Percentiles rank a stretch among this genome's conserved stretches.
Evolutionary conservation across 2,888 invertebrate genomes (phyloP).

Genomic region (Drosophila histrio): DNA sequence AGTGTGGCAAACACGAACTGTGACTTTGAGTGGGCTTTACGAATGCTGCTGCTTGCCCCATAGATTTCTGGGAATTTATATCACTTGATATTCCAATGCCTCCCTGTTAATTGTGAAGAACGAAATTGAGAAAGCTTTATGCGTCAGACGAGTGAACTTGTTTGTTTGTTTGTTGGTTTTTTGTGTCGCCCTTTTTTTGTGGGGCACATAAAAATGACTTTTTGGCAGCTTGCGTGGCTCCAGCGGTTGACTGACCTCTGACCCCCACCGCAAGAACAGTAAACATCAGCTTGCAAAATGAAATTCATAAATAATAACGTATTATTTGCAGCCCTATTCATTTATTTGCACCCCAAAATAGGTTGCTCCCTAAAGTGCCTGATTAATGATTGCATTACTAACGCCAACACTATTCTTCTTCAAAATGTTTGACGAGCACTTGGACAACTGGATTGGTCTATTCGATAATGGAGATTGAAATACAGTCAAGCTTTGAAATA

Average conservation of each 20-base stretch:
- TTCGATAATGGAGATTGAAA: neutral
- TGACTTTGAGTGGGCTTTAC: neutral
- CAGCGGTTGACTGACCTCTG: conserved; percentile 63
- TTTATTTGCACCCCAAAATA: conserved; percentile 23
- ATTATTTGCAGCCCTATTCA: conserved; percentile 52
- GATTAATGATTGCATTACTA: conserved; percentile 39
- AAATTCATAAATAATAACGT: conserved; percentile 68
- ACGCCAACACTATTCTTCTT: neutral
- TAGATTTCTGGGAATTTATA: conserved; percentile 31
- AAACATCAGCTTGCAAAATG: conserved; percentile 44
- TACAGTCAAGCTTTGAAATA: no score
- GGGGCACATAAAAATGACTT: conserved; percentile 52
- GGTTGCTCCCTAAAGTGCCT: conserved; percentile 36
- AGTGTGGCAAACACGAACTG: conserved; percentile 10
- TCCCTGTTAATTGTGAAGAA: conserved; percentile 50
- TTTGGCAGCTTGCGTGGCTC: conserved; percentile 39
- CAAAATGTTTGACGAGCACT: conserved; percentile 8
- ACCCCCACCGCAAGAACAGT: neutral
- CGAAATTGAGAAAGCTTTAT: conserved; percentile 44
- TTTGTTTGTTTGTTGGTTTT: neutral
- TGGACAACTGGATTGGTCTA: conserved; percentile 1
- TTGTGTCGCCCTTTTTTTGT: conserved; percentile 10
- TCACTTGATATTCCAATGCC: conserved; percentile 29
- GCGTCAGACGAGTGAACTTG: conserved; percentile 31
- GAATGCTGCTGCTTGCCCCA: neutral